These are phyloP conservation scores for Copsychus sechellarum DNA, from an alignment of 2,113 vertebrate genomes.

Conservation along the genomic window DNA sequence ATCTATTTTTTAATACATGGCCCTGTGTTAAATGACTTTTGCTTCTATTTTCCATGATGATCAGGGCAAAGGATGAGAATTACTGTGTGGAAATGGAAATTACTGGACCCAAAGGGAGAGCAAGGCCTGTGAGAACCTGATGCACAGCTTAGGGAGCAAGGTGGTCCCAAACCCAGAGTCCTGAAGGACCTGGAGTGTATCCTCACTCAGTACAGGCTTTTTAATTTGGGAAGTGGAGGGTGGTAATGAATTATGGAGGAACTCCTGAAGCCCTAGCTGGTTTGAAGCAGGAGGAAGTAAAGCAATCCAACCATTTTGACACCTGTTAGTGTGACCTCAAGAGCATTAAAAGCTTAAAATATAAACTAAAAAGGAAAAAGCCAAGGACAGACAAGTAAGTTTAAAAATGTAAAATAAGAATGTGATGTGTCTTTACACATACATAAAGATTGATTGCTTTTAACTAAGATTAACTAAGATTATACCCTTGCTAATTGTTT, in stretches of 20 bases:
- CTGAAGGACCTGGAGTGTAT: not conserved
- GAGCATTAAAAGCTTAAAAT: not conserved
- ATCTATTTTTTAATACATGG: not conserved
- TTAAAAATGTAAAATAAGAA: not conserved
- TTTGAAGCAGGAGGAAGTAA: not conserved
- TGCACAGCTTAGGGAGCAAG: not conserved
- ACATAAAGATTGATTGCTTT: not conserved
- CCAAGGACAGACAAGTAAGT: not conserved
- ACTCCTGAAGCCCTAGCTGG: not conserved
- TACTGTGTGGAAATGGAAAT: not conserved
- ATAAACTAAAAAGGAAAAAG: not conserved
- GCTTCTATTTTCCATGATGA: not conserved
- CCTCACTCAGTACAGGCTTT: not conserved
- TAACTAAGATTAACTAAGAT: not conserved
- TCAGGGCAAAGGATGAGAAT: not conserved
- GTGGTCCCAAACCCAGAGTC: not conserved
- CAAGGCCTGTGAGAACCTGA: not conserved
- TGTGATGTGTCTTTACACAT: not conserved
- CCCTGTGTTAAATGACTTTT: not conserved
- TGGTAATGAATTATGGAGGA: not conserved
- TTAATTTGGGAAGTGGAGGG: not conserved
- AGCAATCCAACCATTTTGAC: not conserved
- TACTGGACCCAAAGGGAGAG: not conserved
- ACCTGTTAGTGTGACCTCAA: not conserved
- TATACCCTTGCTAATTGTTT: not conserved